Conservation (phyloP, 2,797 vertebrate species). For the Gorsachius magnificus region DNA sequence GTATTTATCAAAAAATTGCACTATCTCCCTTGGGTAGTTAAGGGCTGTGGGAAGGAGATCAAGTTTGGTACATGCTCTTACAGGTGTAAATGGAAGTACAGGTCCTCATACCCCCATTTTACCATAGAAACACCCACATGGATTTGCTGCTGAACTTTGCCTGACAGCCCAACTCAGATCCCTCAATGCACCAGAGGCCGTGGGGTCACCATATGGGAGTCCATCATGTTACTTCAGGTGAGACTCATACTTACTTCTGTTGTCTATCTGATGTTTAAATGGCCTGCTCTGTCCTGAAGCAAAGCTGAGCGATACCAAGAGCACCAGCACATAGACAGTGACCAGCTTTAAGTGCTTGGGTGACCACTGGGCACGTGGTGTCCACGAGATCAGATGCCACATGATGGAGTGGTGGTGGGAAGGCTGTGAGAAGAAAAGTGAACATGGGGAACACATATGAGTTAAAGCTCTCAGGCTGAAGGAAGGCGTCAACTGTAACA, state of each 20-base stretch:
- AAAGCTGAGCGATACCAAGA: conserved; percentile 78
- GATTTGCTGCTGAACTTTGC: not conserved
- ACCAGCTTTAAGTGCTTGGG: conserved; percentile 68
- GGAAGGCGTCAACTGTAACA: not conserved
- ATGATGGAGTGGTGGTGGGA: not conserved
- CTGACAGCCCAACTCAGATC: not conserved
- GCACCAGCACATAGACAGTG: conserved; percentile 75
- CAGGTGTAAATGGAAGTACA: not conserved
- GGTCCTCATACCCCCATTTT: not conserved
- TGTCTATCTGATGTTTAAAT: conserved; percentile 89
- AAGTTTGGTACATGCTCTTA: not conserved
- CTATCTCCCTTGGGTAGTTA: not conserved
- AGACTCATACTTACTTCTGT: conserved; percentile 84
- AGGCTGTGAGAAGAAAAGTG: not conserved
- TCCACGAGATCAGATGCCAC: conserved; percentile 20
- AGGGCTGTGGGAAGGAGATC: not conserved
- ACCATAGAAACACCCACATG: not conserved
- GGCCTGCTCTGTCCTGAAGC: conserved; percentile 79
- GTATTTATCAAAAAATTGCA: not conserved
- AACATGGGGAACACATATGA: not conserved
- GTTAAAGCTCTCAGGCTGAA: not conserved
- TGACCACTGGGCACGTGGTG: conserved; percentile 5
- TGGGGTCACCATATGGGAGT: accelerated
- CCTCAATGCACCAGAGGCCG: not conserved
- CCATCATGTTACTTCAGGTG: not conserved